Base-by-base conservation (phyloP, 92 coral and sea anemone genomes). In the Phymanthus crucifer region DNA sequence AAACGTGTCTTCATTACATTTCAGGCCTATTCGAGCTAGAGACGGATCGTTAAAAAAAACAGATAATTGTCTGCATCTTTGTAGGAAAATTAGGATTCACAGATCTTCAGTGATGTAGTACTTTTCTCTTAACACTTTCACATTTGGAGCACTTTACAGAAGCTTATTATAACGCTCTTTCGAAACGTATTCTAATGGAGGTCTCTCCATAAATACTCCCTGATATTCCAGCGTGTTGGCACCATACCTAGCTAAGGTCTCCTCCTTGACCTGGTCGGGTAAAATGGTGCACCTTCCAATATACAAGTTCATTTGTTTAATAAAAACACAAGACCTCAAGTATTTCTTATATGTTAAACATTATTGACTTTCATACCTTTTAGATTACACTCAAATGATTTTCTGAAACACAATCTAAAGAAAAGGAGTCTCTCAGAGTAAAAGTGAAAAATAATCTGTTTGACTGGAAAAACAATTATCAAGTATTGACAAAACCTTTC, bases 391-490 rank as follows among this genome's bases (percentile, higher is more conserved):
- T 87, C 75, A 13, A 69, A 4, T 11, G 87, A 87, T 82, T 65
- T 78, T 45, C 37, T 26, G 57, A 82, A 87, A 78, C 84, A 72
- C 48, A 82, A 40, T 66, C 90, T 78, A 64, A 83, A 43, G 84
- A 87, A 87, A 5, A 82, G 84, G 3, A 87, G 31, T 73, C 80
- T 74, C 68, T 78, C 90, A 13, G 84, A 43, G 45, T 76, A 87
- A 29, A 87, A 78, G 58, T 87, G 90, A 31, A 72, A 79, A 35
- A 82, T 32, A 66, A 87, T 87, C 66, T 87, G 90, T 35, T 61
- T 34, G 14, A 87, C 90, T 87, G 79, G n/a, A n/a, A n/a, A n/a
- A n/a, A n/a, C n/a, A n/a, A n/a, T n/a, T n/a, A n/a, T n/a, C n/a
- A n/a, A n/a, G n/a, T n/a, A n/a, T n/a, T n/a, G n/a, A n/a, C n/a